Conservation (phyloP, 37 sponge, comb jelly and placozoan species). For the Geodia barretti region DNA sequence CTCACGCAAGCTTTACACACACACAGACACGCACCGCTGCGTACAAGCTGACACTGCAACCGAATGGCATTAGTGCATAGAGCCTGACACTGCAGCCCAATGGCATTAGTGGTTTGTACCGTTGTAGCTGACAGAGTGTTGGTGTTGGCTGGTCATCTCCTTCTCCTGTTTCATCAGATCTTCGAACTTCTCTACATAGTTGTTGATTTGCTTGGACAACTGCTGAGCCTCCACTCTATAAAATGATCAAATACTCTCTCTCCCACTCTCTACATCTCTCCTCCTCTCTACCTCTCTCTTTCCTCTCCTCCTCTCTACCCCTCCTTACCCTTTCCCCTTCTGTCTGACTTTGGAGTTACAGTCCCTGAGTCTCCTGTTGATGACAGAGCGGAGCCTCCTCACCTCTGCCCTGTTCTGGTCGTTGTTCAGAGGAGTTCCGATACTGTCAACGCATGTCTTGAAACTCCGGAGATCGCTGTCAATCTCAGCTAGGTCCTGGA, state of each 20-base stretch:
- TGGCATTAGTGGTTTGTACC: no score
- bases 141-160: background rate
- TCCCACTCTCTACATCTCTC: background rate
- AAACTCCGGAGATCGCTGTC: background rate
- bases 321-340: background rate
- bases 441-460: background rate
- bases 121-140: no score
- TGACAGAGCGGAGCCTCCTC: background rate
- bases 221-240: background rate
- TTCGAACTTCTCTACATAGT: slow-evolving; percentile 5
- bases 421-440: background rate
- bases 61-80: no score
- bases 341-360: background rate
- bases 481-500: background rate
- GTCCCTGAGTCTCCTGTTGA: background rate
- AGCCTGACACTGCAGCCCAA: no score
- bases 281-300: background rate
- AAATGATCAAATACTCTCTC: no score
- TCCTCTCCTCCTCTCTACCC: background rate
- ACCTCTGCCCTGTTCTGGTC: slow-evolving; percentile 1
- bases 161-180: background rate
- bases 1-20: no score
- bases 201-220: background rate
- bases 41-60: no score
- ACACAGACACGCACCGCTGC: no score